Conservation (phyloP, 2,797 vertebrate genomes). For the Melanotaenia trifasciata region DNA sequence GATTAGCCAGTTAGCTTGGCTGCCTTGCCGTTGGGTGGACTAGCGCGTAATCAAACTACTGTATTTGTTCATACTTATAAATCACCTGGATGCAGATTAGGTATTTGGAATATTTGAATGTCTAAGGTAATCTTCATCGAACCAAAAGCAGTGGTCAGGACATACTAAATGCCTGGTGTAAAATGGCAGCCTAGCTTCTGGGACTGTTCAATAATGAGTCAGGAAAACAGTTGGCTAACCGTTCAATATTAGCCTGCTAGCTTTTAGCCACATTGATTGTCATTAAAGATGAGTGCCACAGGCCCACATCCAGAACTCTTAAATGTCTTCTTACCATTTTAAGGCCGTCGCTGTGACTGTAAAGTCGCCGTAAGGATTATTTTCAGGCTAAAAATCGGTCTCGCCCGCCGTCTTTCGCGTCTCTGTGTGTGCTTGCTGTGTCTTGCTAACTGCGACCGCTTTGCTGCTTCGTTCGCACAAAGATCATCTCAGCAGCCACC, state of each 20-base stretch:
- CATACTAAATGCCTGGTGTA: slow-evolving; percentile 58
- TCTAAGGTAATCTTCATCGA: rapidly evolving
- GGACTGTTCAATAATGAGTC: slow-evolving; percentile 80
- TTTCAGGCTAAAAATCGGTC: background rate
- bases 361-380: background rate
- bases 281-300: background rate
- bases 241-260: slow-evolving; percentile 72
- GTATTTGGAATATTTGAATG: background rate
- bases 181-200: slow-evolving; percentile 82
- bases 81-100: background rate
- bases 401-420: slow-evolving; percentile 18
- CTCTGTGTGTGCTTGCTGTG: slow-evolving; percentile 31
- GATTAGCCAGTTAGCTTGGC: slow-evolving; percentile 64
- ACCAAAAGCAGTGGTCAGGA: background rate
- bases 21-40: slow-evolving; percentile 11
- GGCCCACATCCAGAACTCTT: background rate
- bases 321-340: slow-evolving; percentile 69
- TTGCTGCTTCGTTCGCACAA: slow-evolving; percentile 72
- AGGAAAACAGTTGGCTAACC: slow-evolving; percentile 80
- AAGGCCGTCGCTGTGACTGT: slow-evolving; percentile 35
- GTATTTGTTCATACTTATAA: rapidly evolving
- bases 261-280: slow-evolving; percentile 24
- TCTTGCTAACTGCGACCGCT: slow-evolving; percentile 74
- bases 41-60: slow-evolving; percentile 6
- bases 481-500: slow-evolving; percentile 71